Percentiles rank a stretch among this genome's conserved stretches.
phyloP scores from a whole-genome alignment of 2,797 vertebrate species.

The Alauda arvensis region DNA sequence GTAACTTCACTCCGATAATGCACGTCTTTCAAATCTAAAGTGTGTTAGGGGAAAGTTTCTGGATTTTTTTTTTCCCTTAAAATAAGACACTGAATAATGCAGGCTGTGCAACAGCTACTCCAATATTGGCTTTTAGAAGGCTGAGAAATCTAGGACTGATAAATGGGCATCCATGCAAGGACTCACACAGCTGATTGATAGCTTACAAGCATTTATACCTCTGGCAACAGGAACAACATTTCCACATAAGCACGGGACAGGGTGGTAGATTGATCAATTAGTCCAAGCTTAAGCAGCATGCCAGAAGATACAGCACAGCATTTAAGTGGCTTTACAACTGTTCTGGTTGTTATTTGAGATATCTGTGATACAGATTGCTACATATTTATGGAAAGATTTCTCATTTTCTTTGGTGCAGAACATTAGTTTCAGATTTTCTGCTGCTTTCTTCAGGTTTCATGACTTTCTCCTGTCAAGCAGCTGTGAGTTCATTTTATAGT shows the following conservation, averaged over 20 bases:
- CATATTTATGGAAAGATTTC: constrained; percentile 1
- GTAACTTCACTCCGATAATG: not conserved
- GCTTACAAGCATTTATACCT: not conserved
- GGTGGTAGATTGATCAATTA: constrained; percentile 12
- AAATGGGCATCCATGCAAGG: not conserved
- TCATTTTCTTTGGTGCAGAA: constrained; percentile 13
- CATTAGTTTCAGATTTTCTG: constrained; percentile 8
- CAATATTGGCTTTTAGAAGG: not conserved
- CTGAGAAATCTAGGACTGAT: not conserved
- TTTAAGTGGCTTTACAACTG: not conserved
- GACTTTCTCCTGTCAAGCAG: constrained; percentile 18
- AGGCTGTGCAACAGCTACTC: not conserved
- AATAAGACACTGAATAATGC: not conserved
- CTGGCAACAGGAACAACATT: not conserved
- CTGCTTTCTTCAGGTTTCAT: not conserved
- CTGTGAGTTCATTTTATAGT: not conserved
- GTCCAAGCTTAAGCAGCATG: not conserved
- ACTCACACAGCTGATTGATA: not conserved
- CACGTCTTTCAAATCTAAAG: not conserved
- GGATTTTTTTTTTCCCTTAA: not conserved
- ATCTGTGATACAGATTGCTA: not conserved
- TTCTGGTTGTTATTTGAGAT: not conserved
- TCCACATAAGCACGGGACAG: not conserved
- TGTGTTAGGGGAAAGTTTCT: not conserved
- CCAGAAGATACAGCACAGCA: fast-evolving